phyloP scores from a whole-genome alignment of 2,888 invertebrate genomes.

The Balanococcus diminutus region DNA sequence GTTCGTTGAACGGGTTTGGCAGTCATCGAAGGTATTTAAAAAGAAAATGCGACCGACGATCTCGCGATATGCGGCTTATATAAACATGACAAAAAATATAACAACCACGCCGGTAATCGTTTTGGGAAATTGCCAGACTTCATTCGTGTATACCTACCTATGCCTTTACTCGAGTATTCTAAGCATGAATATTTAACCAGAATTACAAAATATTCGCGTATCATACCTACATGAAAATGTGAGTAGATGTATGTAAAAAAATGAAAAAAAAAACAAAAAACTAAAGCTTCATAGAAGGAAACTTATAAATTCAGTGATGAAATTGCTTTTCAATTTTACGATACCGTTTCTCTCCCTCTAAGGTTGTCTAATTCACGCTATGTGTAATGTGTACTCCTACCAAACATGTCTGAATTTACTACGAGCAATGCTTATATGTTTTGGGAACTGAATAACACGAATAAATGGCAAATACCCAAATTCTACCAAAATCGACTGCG shows the following conservation, averaged over 20 bases:
- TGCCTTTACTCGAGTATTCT: background rate
- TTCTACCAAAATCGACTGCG: background rate
- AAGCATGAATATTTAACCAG: background rate
- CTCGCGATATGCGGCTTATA: background rate
- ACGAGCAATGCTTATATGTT: background rate
- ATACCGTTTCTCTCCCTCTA: background rate
- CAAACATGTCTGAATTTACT: background rate
- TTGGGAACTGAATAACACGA: background rate
- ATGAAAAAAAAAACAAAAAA: background rate
- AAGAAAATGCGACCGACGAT: background rate
- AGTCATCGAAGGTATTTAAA: slow-evolving; percentile 1
- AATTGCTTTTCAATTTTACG: background rate
- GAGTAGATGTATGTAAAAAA: background rate
- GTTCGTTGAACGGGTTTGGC: background rate
- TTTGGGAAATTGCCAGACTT: background rate
- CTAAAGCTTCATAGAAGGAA: background rate
- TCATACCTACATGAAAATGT: background rate
- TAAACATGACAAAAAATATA: slow-evolving; percentile 11
- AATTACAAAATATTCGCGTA: background rate
- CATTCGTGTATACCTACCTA: background rate
- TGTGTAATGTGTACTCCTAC: background rate
- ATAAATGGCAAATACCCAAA: slow-evolving; percentile 11
- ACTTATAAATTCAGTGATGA: background rate
- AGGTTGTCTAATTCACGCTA: background rate
- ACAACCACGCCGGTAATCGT: background rate